A percentile compares a stretch with the other conserved stretches of the same genome.
These are phyloP conservation scores for Lasioglossum calceatum DNA, from an alignment of 2,888 invertebrate species.

Conservation along the genomic window DNA sequence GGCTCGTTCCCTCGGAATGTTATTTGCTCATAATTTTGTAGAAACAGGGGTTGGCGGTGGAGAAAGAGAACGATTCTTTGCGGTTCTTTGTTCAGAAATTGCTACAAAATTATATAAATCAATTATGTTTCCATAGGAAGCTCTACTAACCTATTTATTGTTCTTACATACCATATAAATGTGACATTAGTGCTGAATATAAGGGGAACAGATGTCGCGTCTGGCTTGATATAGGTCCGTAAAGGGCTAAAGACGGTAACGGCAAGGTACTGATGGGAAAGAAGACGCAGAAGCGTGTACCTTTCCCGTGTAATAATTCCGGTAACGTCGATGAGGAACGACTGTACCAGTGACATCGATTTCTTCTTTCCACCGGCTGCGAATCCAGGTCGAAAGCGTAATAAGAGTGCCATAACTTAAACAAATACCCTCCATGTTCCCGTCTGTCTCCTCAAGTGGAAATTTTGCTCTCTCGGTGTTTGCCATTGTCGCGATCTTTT, in stretches of 20 bases:
- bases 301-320: conserved; percentile 28
- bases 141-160: too few relatives aligned
- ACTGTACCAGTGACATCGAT: conserved; percentile 39
- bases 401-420: conserved; percentile 28
- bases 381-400: conserved; percentile 52
- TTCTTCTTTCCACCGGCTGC: background rate
- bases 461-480: conserved; percentile 15
- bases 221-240: too few relatives aligned
- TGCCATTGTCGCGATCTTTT: conserved; percentile 22
- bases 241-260: background rate
- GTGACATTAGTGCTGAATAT: too few relatives aligned
- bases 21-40: background rate
- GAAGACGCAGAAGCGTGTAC: background rate
- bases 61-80: background rate
- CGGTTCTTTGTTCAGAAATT: too few relatives aligned
- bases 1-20: background rate
- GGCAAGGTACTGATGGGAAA: background rate
- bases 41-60: background rate
- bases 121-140: too few relatives aligned
- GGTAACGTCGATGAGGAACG: conserved; percentile 48
- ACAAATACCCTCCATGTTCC: conserved; percentile 34
- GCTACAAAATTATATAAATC: too few relatives aligned
- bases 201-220: too few relatives aligned
- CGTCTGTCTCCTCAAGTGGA: conserved; percentile 11
- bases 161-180: too few relatives aligned